Conservation (phyloP, 92 coral and sea anemone genomes). For the Actinernus sp. region DNA sequence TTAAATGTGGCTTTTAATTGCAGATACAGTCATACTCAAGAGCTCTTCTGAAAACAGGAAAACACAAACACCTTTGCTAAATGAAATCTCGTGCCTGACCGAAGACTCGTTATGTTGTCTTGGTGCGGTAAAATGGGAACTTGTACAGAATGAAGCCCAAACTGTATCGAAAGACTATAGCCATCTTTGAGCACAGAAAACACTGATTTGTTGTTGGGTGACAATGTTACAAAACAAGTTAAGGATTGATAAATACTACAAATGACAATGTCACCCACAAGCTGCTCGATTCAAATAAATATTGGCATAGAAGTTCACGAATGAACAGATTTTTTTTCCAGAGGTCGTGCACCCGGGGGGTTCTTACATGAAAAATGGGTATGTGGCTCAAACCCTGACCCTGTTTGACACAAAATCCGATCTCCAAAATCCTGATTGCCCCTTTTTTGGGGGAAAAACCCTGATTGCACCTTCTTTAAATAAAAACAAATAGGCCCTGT, state of each 20-base stretch:
- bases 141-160: no score
- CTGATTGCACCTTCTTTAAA: no score
- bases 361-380: no score
- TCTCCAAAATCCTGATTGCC: no score
- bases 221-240: conserved; percentile 25
- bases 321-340: no score
- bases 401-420: no score
- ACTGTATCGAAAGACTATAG: conserved; percentile 9
- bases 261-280: conserved; percentile 31
- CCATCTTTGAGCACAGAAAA: conserved; percentile 22
- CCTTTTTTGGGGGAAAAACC: no score
- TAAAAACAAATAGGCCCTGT: no score
- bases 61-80: conserved; percentile 16
- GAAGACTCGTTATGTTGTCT: conserved; percentile 33
- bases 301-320: no score
- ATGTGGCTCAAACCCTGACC: no score
- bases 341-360: no score
- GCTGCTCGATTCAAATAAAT: conserved; percentile 16
- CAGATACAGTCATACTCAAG: conserved; percentile 18
- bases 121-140: conserved; percentile 51
- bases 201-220: conserved; percentile 37
- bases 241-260: conserved; percentile 21
- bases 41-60: conserved; percentile 9
- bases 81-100: conserved; percentile 34
- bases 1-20: no score